These are phyloP conservation scores for Lasioglossum lativentre DNA, from an alignment of 2,888 invertebrate species.

Conservation along the genomic window DNA sequence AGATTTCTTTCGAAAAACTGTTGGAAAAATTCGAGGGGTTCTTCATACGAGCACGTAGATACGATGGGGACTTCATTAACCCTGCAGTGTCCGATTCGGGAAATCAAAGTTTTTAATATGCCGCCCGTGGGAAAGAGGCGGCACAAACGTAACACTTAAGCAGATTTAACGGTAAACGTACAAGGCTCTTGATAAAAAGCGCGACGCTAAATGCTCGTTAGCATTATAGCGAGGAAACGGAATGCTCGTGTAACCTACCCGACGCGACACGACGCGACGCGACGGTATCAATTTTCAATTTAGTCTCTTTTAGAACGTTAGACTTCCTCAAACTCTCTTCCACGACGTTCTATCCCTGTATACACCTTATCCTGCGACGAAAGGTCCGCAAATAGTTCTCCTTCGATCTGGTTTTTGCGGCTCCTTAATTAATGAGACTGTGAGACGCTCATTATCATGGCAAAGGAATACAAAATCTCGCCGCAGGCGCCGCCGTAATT, in stretches of 20 bases:
- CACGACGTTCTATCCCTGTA: not conserved
- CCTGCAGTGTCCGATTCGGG: not conserved
- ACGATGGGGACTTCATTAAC: conserved; percentile 10
- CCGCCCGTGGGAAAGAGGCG: conserved; percentile 52
- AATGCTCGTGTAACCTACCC: conserved; percentile 20
- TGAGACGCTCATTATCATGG: not conserved
- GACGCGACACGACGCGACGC: not conserved
- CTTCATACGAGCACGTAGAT: not conserved
- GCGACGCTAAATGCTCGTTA: conserved; percentile 43
- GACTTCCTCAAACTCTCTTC: not conserved
- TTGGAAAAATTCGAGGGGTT: not conserved
- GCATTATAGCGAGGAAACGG: conserved; percentile 37
- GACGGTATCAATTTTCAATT: conserved; percentile 25
- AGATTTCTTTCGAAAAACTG: not conserved
- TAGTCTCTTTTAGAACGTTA: conserved; percentile 9
- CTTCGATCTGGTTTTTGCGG: not conserved
- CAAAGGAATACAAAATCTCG: not conserved
- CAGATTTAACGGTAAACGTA: conserved; percentile 55
- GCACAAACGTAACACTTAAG: conserved; percentile 34
- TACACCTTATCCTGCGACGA: not conserved
- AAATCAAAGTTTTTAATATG: conserved; percentile 15
- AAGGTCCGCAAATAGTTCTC: not conserved
- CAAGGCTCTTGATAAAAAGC: conserved; percentile 37
- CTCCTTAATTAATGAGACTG: not conserved
- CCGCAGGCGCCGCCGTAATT: not conserved